These are phyloP conservation scores for Pristionchus maxplancki DNA, from an alignment of 2,888 invertebrate species.

Conservation along the genomic window DNA sequence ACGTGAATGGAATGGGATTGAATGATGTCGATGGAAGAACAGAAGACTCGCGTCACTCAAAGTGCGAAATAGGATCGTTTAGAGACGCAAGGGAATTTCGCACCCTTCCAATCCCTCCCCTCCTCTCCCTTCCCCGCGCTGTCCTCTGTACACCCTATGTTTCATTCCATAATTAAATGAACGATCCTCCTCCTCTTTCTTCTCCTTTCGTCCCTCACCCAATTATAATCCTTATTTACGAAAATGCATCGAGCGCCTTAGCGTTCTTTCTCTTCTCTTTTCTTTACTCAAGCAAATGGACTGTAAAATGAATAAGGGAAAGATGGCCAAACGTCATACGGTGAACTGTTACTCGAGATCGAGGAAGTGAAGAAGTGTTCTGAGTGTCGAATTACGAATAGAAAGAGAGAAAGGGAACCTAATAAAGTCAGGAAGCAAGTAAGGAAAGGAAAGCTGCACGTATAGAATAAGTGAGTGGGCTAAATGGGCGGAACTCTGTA, in stretches of 20 bases:
- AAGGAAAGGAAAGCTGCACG: neutral
- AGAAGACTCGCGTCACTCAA: neutral
- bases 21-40: slow-evolving; percentile 23
- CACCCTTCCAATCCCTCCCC: slow-evolving; percentile 7
- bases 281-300: neutral
- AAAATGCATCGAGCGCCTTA: neutral
- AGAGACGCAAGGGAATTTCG: slow-evolving; percentile 8
- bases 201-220: slow-evolving; percentile 10
- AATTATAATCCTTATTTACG: slow-evolving; percentile 41
- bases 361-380: neutral
- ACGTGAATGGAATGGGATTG: neutral
- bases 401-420: neutral
- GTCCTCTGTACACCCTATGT: neutral
- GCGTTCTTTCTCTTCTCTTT: slow-evolving; percentile 6
- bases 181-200: slow-evolving; percentile 3
- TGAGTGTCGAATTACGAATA: neutral
- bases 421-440: neutral
- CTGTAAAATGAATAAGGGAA: neutral
- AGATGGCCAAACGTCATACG: neutral
- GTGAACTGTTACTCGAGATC: neutral
- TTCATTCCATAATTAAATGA: slow-evolving; percentile 42
- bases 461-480: neutral
- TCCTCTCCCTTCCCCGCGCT: slow-evolving; percentile 2
- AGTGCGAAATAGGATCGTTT: neutral
- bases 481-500: neutral